phyloP scores from a whole-genome alignment of 2,797 vertebrate species.

The Cuculus canorus region DNA sequence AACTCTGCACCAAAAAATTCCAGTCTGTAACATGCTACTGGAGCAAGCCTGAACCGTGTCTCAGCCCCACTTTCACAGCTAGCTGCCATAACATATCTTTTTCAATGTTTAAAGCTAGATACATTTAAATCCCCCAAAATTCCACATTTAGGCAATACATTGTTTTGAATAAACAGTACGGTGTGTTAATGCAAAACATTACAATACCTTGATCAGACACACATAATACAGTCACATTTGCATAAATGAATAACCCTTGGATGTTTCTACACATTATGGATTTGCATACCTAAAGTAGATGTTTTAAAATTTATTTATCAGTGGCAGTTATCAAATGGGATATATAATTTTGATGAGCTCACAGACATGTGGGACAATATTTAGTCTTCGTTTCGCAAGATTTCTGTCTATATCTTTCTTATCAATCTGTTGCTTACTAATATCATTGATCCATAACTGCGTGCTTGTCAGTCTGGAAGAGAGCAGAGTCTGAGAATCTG shows the following conservation, averaged over 20 bases:
- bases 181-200: neutral
- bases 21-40: neutral
- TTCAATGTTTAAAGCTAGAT: neutral
- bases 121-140: neutral
- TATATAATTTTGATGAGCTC: neutral
- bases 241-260: constrained; percentile 4
- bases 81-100: neutral
- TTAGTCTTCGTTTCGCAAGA: neutral
- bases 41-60: neutral
- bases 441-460: neutral
- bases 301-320: neutral
- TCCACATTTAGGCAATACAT: neutral
- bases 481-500: neutral
- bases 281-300: neutral
- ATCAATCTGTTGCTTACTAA: neutral
- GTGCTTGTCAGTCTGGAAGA: neutral
- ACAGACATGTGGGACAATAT: neutral
- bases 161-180: neutral
- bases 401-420: neutral
- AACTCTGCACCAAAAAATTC: neutral
- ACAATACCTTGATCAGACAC: neutral
- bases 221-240: neutral
- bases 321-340: neutral
- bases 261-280: neutral
- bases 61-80: neutral